Percentiles rank a stretch among this genome's conserved stretches.
Conservation (phyloP, 2,113 vertebrate species). For the Epinephelus cyanopodus region DNA sequence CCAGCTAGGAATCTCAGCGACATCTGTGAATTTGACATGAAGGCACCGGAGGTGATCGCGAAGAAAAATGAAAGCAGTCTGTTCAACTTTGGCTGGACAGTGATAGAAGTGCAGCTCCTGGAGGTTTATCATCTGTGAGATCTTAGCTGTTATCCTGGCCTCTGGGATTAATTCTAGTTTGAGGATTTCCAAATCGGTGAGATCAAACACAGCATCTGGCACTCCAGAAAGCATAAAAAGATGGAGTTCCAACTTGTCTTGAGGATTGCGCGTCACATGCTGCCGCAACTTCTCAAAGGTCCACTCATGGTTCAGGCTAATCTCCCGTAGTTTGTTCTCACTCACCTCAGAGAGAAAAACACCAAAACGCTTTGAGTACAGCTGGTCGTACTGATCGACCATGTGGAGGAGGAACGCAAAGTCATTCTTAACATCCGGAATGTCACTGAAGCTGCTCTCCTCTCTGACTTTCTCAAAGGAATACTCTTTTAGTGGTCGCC, state of each 20-base stretch:
- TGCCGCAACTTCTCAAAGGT: slow-evolving; percentile 96
- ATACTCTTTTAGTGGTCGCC: slow-evolving; percentile 96
- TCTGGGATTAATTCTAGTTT: slow-evolving; percentile 97
- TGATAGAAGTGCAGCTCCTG: slow-evolving; percentile 97
- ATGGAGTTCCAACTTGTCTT: slow-evolving; percentile 95
- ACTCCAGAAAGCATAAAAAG: slow-evolving; percentile 97
- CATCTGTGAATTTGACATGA: slow-evolving; percentile 98
- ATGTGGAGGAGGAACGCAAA: slow-evolving; percentile 99
- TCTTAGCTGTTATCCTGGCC: slow-evolving; percentile 95
- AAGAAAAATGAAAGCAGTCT: slow-evolving; percentile 97
- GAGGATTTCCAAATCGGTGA: slow-evolving; percentile 94
- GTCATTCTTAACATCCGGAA: slow-evolving; percentile 98
- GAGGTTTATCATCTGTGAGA: slow-evolving; percentile 97
- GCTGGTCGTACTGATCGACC: slow-evolving; percentile 98
- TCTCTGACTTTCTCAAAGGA: slow-evolving; percentile 98
- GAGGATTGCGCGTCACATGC: slow-evolving; percentile 92
- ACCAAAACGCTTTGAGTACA: slow-evolving; percentile 97
- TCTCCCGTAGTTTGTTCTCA: slow-evolving; percentile 96
- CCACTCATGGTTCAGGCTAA: slow-evolving; percentile 98
- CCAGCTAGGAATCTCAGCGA: slow-evolving; percentile 97
- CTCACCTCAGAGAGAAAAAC: slow-evolving; percentile 98
- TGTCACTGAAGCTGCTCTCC: slow-evolving; percentile 98
- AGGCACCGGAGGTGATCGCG: slow-evolving; percentile 97
- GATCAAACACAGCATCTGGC: slow-evolving; percentile 95
- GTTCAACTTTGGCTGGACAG: slow-evolving; percentile 97